Evolutionary conservation across 2,888 invertebrate genomes (phyloP).

Genomic region (Allophyes oxyacanthae): DNA sequence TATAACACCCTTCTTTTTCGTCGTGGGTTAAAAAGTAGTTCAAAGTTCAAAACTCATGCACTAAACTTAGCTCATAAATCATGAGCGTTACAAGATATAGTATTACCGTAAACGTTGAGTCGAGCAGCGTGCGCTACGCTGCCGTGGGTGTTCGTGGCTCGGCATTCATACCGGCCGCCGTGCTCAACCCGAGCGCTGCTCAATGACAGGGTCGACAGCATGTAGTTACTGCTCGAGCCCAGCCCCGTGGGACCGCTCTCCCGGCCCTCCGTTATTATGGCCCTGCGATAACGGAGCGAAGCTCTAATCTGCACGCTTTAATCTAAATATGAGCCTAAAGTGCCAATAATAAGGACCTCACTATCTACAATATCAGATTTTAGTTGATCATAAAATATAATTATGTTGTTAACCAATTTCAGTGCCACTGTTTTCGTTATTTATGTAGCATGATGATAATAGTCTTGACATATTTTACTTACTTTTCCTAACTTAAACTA

Average conservation of each 20-base stretch:
- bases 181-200: conserved; percentile 94
- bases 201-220: conserved; percentile 94
- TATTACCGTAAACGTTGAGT: conserved; percentile 93
- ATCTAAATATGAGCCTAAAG: conserved; percentile 15
- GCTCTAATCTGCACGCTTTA: conserved; percentile 22
- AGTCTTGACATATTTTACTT: too few relatives aligned
- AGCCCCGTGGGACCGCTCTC: conserved; percentile 79
- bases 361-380: conserved; percentile 23
- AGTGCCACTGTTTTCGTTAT: conserved; percentile 11
- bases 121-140: conserved; percentile 92
- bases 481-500: too few relatives aligned
- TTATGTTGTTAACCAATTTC: conserved; percentile 22
- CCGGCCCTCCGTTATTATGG: conserved; percentile 80
- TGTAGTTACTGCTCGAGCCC: conserved; percentile 90
- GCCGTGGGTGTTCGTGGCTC: conserved; percentile 93
- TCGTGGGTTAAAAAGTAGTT: too few relatives aligned
- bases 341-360: conserved; percentile 13
- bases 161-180: conserved; percentile 95
- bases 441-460: conserved; percentile 16
- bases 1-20: too few relatives aligned
- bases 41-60: too few relatives aligned
- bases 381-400: conserved; percentile 41
- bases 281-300: conserved; percentile 64
- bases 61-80: too few relatives aligned
- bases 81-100: background rate